Percentiles rank a stretch among this genome's conserved stretches.
Evolutionary conservation across 2,113 vertebrate genomes (phyloP).

Genomic region (Oncorhynchus mykiss): DNA sequence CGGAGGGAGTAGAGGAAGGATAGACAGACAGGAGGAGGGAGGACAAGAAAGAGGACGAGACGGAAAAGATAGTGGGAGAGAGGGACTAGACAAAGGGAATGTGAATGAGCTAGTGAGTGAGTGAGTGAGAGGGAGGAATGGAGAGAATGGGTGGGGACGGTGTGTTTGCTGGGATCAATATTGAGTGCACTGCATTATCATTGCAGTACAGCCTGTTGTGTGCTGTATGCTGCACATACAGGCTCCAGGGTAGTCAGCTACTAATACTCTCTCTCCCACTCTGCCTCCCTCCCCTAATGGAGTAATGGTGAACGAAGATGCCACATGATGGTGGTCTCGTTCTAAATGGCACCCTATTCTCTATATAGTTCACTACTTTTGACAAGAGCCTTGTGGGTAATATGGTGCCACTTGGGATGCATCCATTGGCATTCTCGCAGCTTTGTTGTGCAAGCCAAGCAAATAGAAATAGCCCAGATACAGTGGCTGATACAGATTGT

Average conservation of each 20-base stretch:
- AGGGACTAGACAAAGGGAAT: too few species aligned
- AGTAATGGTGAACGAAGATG: too few species aligned
- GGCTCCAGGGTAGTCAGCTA: neutral
- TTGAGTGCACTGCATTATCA: conserved; percentile 65
- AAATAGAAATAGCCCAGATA: conserved; percentile 35
- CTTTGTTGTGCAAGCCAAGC: conserved; percentile 47
- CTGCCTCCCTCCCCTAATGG: neutral
- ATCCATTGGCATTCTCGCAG: neutral
- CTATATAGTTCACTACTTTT: too few species aligned
- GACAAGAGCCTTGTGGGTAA: too few species aligned
- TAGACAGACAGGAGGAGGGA: neutral
- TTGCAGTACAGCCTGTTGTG: conserved; percentile 40
- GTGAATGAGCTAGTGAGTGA: neutral
- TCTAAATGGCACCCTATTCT: too few species aligned
- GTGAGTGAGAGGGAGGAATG: conserved; percentile 14
- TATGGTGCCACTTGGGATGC: too few species aligned
- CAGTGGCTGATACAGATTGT: conserved; percentile 22
- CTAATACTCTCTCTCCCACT: neutral
- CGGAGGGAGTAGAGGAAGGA: too few species aligned
- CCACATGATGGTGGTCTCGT: too few species aligned
- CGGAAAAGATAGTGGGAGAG: neutral
- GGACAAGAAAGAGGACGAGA: neutral
- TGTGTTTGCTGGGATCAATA: conserved; percentile 57
- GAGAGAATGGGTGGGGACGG: conserved; percentile 1
- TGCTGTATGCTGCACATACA: conserved; percentile 7